Conservation (phyloP, 92 coral and sea anemone genomes). For the Actinernus sp. region DNA sequence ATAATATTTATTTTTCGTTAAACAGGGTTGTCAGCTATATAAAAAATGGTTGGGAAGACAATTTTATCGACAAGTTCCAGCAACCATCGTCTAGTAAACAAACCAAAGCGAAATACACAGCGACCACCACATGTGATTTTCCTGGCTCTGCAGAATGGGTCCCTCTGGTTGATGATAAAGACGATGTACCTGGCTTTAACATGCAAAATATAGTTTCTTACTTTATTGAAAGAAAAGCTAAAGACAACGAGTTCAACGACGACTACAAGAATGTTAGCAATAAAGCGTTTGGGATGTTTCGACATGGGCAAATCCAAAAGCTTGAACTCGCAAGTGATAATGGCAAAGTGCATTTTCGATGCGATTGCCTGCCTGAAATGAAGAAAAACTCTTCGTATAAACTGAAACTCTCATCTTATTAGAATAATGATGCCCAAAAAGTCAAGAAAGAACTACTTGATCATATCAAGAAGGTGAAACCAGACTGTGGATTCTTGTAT, state of each 20-base stretch:
- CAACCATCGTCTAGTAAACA: conserved; percentile 9
- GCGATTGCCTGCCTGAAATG: too few relatives aligned
- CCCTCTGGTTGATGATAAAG: conserved; percentile 31
- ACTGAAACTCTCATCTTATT: conserved; percentile 53
- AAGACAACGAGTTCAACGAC: conserved; percentile 66
- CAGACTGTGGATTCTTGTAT: conserved; percentile 62
- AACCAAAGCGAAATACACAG: too few relatives aligned
- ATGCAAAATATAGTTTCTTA: conserved; percentile 66
- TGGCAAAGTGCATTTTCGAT: too few relatives aligned
- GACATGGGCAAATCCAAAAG: conserved; percentile 67
- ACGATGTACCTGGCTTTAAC: conserved; percentile 52
- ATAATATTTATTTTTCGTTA: background rate
- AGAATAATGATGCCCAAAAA: too few relatives aligned
- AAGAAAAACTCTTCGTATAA: conserved; percentile 39
- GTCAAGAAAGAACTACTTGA: too few relatives aligned
- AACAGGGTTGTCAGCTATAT: conserved; percentile 50
- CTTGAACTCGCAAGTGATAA: conserved; percentile 46
- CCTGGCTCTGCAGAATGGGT: too few relatives aligned
- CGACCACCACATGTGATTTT: too few relatives aligned
- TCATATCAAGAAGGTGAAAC: too few relatives aligned
- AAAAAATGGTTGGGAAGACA: conserved; percentile 65
- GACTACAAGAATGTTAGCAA: conserved; percentile 64
- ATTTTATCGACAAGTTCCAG: conserved; percentile 45
- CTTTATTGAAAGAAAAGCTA: too few relatives aligned
- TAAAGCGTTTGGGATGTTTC: conserved; percentile 67